phyloP scores from a whole-genome alignment of 2,797 vertebrate species.

The Cynopterus sphinx region DNA sequence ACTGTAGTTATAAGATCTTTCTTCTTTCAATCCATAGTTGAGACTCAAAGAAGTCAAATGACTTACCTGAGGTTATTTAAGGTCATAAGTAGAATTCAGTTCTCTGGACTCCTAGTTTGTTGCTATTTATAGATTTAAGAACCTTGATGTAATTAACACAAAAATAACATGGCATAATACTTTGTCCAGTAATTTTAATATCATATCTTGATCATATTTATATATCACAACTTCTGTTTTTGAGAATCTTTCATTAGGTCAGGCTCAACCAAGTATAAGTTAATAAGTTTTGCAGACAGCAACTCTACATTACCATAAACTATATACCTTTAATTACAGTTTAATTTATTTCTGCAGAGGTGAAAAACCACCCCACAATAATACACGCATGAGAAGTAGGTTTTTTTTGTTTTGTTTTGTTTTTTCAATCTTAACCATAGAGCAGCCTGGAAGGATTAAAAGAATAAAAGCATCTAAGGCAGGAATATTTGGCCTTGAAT shows the following conservation, averaged over 20 bases:
- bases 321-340: not conserved
- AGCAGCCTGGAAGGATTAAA: not conserved
- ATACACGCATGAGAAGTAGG: not conserved
- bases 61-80: not conserved
- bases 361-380: not conserved
- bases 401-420: not conserved
- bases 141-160: not conserved
- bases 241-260: not conserved
- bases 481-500: not conserved
- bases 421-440: not conserved
- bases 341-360: not conserved
- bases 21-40: not conserved
- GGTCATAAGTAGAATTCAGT: not conserved
- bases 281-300: not conserved
- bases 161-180: not conserved
- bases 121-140: constrained; percentile 20
- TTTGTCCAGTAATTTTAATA: not conserved
- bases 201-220: not conserved
- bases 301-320: not conserved
- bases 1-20: not conserved
- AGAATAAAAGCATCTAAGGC: not conserved
- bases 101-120: not conserved
- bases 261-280: not conserved
- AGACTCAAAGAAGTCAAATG: constrained; percentile 34
- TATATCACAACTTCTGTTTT: not conserved